Evolutionary conservation across 2,888 invertebrate species (phyloP), one percentile per base, ranked within the genome.

Genomic region (Rhaphigaster nebulosa): DNA sequence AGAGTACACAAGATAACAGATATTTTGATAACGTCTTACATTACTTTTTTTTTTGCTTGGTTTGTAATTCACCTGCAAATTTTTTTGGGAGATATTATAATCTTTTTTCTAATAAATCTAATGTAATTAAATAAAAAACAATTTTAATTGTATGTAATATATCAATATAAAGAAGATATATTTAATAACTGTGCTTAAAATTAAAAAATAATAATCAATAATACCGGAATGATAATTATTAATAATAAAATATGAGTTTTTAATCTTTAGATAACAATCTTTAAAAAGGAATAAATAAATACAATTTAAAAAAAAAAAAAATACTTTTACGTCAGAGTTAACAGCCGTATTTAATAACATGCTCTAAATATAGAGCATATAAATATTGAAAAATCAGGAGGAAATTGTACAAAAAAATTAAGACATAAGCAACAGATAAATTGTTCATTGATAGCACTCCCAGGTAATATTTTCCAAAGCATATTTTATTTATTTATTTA

Each of bases 1-100:
- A 20, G 76, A 52, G 89, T 89, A 89, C 29, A 89, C 76, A 89
- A 89, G 89, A 89, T 89, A 89, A 89, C 50, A 76, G 70, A 52
- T 50, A 45, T 84, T 84, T 45, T 88, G 88, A 60, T 88, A 60
- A 60, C 88, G 34, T 13, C 41, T 60, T 38, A 41, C 29, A n/a
- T 41, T 34, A 10, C 12, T 34, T 29, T 34, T 56, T 56, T 87
- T 54, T 52, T 88, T 88, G 54, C 41, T 54, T 88, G 13, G 0
- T 54, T 52, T 29, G 2, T 88, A n/a, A 54, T 41, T 89, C 50
- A 70, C 70, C 54, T 54, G 60, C 54, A 18, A 88, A 54, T 84
- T 50, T 50, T 84, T 50, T 80, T 84, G 10, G 13, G n/a, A 15
- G n/a, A 45, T 84, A 45, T 84, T 84, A 38, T 18, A 65, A 65